Evolutionary conservation across 2,888 invertebrate species (phyloP).

Genomic region (Panopea generosa): DNA sequence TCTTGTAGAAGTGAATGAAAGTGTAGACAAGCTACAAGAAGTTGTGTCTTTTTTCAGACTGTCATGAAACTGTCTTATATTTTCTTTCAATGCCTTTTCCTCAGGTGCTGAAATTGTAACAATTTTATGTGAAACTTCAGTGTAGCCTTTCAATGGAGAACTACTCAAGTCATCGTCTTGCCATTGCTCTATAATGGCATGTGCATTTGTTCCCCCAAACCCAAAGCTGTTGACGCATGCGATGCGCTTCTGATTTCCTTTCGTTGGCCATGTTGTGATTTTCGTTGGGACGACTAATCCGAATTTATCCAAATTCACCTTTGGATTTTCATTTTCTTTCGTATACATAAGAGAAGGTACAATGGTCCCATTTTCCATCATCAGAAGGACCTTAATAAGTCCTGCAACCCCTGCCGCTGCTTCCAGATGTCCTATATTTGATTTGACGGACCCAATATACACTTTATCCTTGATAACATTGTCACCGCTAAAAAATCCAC

Average conservation of each 20-base stretch:
- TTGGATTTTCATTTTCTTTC: slow-evolving; percentile 53
- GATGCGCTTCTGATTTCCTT: not conserved
- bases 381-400: slow-evolving; percentile 70
- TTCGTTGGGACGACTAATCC: slow-evolving; percentile 57
- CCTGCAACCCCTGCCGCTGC: slow-evolving; percentile 70
- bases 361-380: slow-evolving; percentile 65
- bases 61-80: slow-evolving; percentile 2
- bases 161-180: not conserved
- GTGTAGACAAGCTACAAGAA: slow-evolving; percentile 1
- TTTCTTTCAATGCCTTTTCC: slow-evolving; percentile 2
- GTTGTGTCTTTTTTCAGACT: not conserved
- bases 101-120: slow-evolving; percentile 26
- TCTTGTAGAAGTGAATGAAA: slow-evolving; percentile 33
- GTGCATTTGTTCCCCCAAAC: slow-evolving; percentile 70
- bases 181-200: slow-evolving; percentile 51
- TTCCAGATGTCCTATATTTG: slow-evolving; percentile 73
- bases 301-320: slow-evolving; percentile 48
- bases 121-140: slow-evolving; percentile 1
- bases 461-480: not conserved
- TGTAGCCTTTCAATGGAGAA: too few relatives aligned
- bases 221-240: slow-evolving; percentile 68
- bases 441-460: slow-evolving; percentile 71
- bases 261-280: slow-evolving; percentile 33
- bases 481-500: slow-evolving; percentile 55
- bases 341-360: slow-evolving; percentile 67